Conservation (phyloP, 1,140 invertebrate species). For the Euwallacea fornicatus region DNA sequence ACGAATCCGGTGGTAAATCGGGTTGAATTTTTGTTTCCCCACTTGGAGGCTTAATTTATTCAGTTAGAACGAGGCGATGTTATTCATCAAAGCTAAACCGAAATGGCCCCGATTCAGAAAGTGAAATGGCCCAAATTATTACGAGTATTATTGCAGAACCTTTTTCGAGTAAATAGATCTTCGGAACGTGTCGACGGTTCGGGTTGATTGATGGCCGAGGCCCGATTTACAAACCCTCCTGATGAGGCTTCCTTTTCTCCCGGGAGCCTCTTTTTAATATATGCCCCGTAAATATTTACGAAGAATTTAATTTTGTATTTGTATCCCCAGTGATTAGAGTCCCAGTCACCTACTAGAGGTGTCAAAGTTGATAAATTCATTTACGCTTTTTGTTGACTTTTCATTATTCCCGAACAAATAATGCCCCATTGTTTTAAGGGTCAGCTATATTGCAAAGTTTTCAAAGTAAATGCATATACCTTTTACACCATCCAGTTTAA, state of each 20-base stretch:
- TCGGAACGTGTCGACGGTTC: background rate
- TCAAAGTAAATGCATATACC: background rate
- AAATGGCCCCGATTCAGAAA: background rate
- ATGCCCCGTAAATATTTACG: conserved; percentile 14
- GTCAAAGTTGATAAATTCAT: conserved; percentile 9
- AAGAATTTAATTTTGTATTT: conserved; percentile 1
- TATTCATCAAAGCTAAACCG: too few species aligned
- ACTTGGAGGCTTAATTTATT: too few species aligned
- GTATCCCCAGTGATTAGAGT: background rate
- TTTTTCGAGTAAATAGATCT: background rate
- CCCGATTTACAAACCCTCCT: background rate
- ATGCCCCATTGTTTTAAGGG: background rate
- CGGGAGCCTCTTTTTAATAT: background rate
- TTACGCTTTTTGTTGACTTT: conserved; percentile 10
- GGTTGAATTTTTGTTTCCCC: too few species aligned
- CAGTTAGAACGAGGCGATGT: too few species aligned
- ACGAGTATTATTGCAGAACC: background rate
- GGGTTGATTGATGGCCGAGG: background rate
- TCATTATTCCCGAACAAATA: conserved; percentile 1
- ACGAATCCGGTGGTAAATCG: too few species aligned
- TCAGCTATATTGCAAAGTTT: background rate
- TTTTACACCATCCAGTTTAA: too few species aligned
- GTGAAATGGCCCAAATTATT: conserved; percentile 16
- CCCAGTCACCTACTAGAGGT: background rate
- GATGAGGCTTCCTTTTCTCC: background rate